Evolutionary conservation across 2,888 invertebrate genomes (phyloP), one percentile per base, ranked within the genome.

Genomic region (Orchesella flavescens): DNA sequence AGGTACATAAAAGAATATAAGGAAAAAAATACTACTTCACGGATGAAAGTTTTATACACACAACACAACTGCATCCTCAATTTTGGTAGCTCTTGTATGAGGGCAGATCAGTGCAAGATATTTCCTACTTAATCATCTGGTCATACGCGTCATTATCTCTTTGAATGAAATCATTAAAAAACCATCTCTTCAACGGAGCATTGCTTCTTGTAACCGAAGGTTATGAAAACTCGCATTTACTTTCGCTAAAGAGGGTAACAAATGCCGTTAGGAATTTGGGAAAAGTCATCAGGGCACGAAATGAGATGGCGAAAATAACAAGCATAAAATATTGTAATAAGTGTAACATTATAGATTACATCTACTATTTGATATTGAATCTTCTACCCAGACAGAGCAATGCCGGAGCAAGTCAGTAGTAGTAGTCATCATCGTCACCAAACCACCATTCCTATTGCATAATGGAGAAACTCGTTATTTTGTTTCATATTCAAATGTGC

Each of bases 71-170:
- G 12, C 49, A 49, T 4, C 3, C 49, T n/a, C n/a, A 49, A n/a
- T 49, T 12, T 49, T 49, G 49, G 49, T 49, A 59, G 46, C 46
- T 74, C 24, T 63, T 12, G 44, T 17, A 68, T 12, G 13, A n/a
- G 17, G 4, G 23, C 21, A 21, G 17, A n/a, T n/a, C n/a, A n/a
- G n/a, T n/a, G 12, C 44, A 19, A 17, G 12, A 68, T 68, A 68
- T 21, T 34, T 12, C 49, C 74, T 61, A 46, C 66, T 80, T 82
- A 82, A 75, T 82, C 82, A 82, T 82, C 81, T 81, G 74, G 81
- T 81, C 81, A 81, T 82, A 71, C 82, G 69, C 75, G 82, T 74
- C 73, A 81, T 81, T 81, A 74, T 81, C 69, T 46, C 55, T 66
- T 34, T 68, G 68, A 74, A 63, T 82, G 82, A 55, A 75, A 75